Percentiles rank a stretch among this genome's conserved stretches.
phyloP scores from a whole-genome alignment of 2,113 vertebrate genomes.

The Numenius arquata region DNA sequence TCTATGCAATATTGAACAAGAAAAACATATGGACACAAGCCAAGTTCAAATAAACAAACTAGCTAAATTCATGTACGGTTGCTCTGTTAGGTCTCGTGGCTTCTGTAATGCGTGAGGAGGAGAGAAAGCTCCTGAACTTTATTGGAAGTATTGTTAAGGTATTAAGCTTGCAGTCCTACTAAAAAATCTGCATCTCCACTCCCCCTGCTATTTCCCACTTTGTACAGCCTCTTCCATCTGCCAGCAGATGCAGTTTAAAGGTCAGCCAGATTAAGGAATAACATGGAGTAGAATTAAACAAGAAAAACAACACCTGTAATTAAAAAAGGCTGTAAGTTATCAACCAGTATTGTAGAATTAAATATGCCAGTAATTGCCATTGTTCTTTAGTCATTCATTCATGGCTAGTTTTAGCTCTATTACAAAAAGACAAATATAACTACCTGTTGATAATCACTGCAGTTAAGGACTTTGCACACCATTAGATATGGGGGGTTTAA shows the following conservation, averaged over 20 bases:
- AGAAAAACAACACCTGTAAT: background rate
- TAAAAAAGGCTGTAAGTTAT: background rate
- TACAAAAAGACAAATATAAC: background rate
- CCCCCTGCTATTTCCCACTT: background rate
- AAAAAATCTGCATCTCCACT: background rate
- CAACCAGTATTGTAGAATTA: background rate
- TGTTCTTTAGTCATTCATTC: background rate
- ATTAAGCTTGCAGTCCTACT: background rate
- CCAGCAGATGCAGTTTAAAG: background rate
- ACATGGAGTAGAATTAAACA: background rate
- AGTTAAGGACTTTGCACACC: background rate
- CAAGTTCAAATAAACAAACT: background rate
- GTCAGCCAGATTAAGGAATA: background rate
- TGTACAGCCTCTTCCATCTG: background rate
- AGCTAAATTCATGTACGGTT: background rate
- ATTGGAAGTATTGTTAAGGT: background rate
- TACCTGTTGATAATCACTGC: background rate
- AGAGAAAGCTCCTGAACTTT: background rate
- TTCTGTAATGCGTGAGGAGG: background rate
- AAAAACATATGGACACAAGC: background rate
- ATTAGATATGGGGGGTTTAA: background rate
- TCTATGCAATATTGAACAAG: background rate
- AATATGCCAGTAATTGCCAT: background rate
- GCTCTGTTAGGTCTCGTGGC: background rate
- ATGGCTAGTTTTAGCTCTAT: background rate